phyloP scores from a whole-genome alignment of 2,888 invertebrate genomes.

The Chrysomela aeneicollis region DNA sequence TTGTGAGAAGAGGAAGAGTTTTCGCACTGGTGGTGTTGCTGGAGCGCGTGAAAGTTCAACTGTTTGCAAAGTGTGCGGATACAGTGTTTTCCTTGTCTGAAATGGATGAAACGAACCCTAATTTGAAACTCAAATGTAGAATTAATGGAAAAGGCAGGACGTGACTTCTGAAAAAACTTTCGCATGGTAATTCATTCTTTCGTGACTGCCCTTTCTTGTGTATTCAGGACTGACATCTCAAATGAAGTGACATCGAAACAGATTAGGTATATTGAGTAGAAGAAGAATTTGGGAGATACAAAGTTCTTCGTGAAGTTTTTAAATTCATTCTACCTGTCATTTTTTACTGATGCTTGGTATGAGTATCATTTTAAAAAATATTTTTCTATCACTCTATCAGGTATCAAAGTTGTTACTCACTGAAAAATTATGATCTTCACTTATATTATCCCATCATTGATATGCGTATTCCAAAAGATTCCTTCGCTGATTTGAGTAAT shows the following conservation, averaged over 20 bases:
- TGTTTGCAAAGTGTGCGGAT: constrained; percentile 12
- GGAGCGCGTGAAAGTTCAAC: background rate
- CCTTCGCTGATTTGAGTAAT: too few relatives aligned
- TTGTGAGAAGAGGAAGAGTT: background rate
- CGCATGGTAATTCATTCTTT: constrained; percentile 2
- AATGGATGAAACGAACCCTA: constrained; percentile 25
- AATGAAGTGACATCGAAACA: background rate
- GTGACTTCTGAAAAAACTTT: constrained; percentile 32
- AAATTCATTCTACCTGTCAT: too few relatives aligned
- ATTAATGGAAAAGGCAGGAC: constrained; percentile 29
- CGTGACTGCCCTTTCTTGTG: background rate
- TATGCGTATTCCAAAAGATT: too few relatives aligned
- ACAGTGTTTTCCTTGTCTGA: constrained; percentile 25
- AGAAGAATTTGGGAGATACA: too few relatives aligned
- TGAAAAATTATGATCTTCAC: too few relatives aligned
- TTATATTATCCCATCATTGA: too few relatives aligned
- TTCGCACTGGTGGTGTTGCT: background rate
- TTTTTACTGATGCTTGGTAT: too few relatives aligned
- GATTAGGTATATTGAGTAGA: too few relatives aligned
- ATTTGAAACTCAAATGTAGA: constrained; percentile 36
- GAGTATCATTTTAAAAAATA: too few relatives aligned
- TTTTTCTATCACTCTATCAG: too few relatives aligned
- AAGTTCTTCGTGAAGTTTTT: too few relatives aligned
- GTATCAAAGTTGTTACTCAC: too few relatives aligned
- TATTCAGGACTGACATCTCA: background rate